Evolutionary conservation across 2,888 invertebrate genomes (phyloP).

Genomic region (Ptychoptera contaminata): DNA sequence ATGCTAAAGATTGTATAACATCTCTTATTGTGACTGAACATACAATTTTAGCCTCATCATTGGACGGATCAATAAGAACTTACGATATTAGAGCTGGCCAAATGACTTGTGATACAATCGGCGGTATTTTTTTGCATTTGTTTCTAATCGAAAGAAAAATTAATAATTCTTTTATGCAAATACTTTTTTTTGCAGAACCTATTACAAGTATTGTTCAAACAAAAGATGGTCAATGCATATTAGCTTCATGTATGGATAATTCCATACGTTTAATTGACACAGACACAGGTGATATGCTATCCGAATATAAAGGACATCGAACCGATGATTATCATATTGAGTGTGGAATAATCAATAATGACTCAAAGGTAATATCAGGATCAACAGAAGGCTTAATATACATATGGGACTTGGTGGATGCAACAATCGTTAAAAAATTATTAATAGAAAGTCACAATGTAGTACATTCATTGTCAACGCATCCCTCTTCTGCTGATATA

Average conservation of each 20-base stretch:
- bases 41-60: constrained; percentile 79
- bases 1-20: constrained; percentile 85
- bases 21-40: constrained; percentile 67
- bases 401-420: constrained; percentile 74
- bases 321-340: constrained; percentile 75
- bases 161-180: too few relatives aligned
- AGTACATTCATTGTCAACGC: constrained; percentile 65
- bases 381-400: constrained; percentile 57
- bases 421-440: constrained; percentile 35
- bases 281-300: constrained; percentile 57
- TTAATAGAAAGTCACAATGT: constrained; percentile 36
- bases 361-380: constrained; percentile 77
- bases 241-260: constrained; percentile 73
- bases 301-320: constrained; percentile 69
- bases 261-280: constrained; percentile 79
- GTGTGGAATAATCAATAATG: constrained; percentile 67
- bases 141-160: too few relatives aligned
- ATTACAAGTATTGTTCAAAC: constrained; percentile 74
- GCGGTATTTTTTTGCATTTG: constrained; percentile 22
- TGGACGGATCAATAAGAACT: constrained; percentile 71
- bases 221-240: constrained; percentile 81
- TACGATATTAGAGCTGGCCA: constrained; percentile 87
- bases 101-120: constrained; percentile 68
- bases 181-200: constrained; percentile 37
- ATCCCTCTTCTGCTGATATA: constrained; percentile 42